Percentiles rank a stretch among this genome's conserved stretches.
phyloP scores from a whole-genome alignment of 2,888 invertebrate species.

The Lycocerus yunnanus region DNA sequence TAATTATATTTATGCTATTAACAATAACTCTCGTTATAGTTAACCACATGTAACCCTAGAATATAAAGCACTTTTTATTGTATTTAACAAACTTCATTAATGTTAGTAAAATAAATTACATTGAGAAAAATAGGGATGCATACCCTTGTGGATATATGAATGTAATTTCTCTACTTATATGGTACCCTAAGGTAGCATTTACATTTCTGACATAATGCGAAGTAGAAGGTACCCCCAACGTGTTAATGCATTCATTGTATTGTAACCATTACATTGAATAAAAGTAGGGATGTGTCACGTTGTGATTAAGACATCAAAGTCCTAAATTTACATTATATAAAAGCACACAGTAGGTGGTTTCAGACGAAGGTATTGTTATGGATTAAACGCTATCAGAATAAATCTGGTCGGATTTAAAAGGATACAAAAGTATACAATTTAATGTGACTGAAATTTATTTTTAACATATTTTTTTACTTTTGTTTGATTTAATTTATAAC shows the following conservation, averaged over 20 bases:
- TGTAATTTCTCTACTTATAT: slow-evolving; percentile 21
- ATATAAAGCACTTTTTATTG: slow-evolving; percentile 5
- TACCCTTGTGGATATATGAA: slow-evolving; percentile 22
- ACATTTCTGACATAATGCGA: slow-evolving; percentile 20
- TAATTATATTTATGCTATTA: background rate
- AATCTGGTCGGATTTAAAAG: slow-evolving; percentile 1
- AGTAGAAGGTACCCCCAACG: slow-evolving; percentile 14
- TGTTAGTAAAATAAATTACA: slow-evolving; percentile 27
- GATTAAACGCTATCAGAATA: slow-evolving; percentile 8
- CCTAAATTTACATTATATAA: slow-evolving; percentile 38
- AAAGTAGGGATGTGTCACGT: slow-evolving; percentile 29
- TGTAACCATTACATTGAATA: slow-evolving; percentile 10
- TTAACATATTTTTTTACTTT: background rate
- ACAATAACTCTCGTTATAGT: background rate
- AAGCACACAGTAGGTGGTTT: slow-evolving; percentile 30
- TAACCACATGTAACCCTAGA: background rate
- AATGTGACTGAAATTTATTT: slow-evolving; percentile 2
- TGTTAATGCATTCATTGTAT: slow-evolving; percentile 18
- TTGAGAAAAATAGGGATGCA: slow-evolving; percentile 12
- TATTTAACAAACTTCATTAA: slow-evolving; percentile 25
- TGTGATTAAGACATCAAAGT: slow-evolving; percentile 41
- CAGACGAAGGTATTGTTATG: slow-evolving; percentile 16
- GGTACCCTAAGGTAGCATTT: slow-evolving; percentile 28
- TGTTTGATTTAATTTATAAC: background rate
- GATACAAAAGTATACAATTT: slow-evolving; percentile 4